Percentiles rank a stretch among this genome's conserved stretches.
Conservation (phyloP, 2,888 invertebrate genomes). For the Rhimphoctona megacephalus region DNA sequence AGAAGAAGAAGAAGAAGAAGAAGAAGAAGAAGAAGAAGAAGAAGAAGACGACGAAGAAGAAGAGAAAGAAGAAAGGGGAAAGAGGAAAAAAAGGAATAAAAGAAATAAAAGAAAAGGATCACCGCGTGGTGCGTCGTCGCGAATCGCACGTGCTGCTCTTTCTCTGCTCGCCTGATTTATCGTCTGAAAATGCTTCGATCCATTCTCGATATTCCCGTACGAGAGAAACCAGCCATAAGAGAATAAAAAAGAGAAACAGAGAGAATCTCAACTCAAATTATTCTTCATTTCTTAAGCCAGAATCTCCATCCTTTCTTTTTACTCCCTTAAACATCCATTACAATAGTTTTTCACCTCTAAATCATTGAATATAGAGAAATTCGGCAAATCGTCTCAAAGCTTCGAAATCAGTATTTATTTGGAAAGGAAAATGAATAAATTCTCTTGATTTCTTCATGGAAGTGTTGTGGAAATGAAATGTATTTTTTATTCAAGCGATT, state of each 20-base stretch:
- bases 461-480: not conserved
- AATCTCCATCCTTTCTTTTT: not conserved
- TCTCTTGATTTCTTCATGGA: not conserved
- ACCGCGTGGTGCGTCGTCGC: slow-evolving; percentile 59
- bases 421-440: not conserved
- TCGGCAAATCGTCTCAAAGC: not conserved
- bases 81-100: slow-evolving; percentile 21
- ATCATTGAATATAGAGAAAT: not conserved
- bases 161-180: slow-evolving; percentile 63
- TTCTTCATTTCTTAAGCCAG: slow-evolving; percentile 29
- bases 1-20: no score
- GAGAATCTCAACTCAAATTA: slow-evolving; percentile 37
- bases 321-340: not conserved
- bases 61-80: slow-evolving; percentile 20
- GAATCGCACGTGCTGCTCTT: slow-evolving; percentile 64
- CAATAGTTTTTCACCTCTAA: not conserved
- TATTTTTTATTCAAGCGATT: not conserved
- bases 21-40: slow-evolving; percentile 27
- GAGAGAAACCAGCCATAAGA: slow-evolving; percentile 17
- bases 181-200: slow-evolving; percentile 64
- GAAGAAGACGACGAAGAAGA: slow-evolving; percentile 25
- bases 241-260: slow-evolving; percentile 2
- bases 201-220: slow-evolving; percentile 54
- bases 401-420: not conserved
- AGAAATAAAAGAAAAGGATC: slow-evolving; percentile 24